These are phyloP conservation scores for Tretioscincus oriximinensis DNA, from an alignment of 2,113 vertebrate species.

Conservation along the genomic window DNA sequence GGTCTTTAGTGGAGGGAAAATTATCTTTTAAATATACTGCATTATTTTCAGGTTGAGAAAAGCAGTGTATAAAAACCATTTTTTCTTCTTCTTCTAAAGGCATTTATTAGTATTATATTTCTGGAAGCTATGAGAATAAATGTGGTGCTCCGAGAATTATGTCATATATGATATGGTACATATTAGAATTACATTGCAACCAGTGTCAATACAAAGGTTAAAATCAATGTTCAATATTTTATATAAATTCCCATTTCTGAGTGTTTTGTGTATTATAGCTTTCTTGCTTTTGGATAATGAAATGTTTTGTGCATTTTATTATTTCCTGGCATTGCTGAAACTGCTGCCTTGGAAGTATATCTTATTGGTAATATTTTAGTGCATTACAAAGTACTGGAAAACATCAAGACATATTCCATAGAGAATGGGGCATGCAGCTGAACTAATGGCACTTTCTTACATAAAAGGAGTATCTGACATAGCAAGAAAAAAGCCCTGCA, in stretches of 20 bases:
- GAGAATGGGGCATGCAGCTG: neutral
- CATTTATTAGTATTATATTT: neutral
- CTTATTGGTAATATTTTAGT: neutral
- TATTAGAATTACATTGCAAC: neutral
- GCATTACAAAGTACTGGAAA: neutral
- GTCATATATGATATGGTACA: neutral
- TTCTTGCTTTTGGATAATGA: neutral
- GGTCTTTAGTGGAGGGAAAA: neutral
- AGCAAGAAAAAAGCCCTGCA: neutral
- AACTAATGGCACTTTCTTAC: neutral
- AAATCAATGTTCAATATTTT: neutral
- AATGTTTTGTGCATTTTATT: neutral
- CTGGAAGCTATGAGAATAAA: neutral
- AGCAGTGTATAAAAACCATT: no score
- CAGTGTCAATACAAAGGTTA: neutral
- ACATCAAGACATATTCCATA: rapidly evolving
- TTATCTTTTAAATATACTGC: neutral
- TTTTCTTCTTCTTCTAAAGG: neutral
- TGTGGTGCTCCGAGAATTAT: neutral
- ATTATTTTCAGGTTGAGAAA: no score
- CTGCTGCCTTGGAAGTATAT: neutral
- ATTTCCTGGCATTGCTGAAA: neutral
- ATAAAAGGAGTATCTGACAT: neutral
- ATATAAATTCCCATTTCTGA: neutral
- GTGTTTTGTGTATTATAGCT: neutral